Percentiles rank a stretch among this genome's conserved stretches.
These are phyloP conservation scores for Luidia sarsii DNA, from an alignment of 53 echinoderm and acorn worm species.

Conservation along the genomic window DNA sequence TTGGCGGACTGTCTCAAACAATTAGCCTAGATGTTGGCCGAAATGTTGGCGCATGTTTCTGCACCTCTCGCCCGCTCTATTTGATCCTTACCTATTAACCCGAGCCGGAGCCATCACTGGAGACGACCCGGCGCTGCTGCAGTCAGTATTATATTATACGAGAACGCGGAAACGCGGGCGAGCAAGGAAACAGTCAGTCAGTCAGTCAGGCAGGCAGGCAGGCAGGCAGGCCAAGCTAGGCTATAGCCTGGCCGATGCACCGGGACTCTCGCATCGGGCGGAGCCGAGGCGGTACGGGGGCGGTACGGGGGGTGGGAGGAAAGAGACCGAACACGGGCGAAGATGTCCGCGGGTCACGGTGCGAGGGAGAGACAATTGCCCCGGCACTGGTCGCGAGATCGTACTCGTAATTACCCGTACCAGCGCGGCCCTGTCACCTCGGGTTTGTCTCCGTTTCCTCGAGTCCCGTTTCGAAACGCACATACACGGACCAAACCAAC, in stretches of 20 bases:
- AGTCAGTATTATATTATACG: no score
- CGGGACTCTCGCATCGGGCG: no score
- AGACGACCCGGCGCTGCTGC: no score
- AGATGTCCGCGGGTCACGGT: slow-evolving; percentile 37
- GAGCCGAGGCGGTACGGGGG: neutral
- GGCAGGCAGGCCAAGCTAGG: no score
- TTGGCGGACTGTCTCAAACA: slow-evolving; percentile 31
- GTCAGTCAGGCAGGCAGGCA: no score
- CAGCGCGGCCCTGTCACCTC: slow-evolving; percentile 45
- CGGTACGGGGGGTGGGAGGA: neutral
- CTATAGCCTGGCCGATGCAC: no score
- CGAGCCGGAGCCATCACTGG: slow-evolving; percentile 36
- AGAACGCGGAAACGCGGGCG: no score
- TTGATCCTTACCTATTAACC: slow-evolving; percentile 54
- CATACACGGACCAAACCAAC: no score
- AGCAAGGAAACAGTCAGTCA: no score
- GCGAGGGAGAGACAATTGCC: slow-evolving; percentile 2
- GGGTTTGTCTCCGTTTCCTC: slow-evolving; percentile 9
- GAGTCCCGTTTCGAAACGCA: neutral
- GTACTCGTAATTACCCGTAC: slow-evolving; percentile 40
- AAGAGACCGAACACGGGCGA: neutral
- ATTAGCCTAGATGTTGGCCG: slow-evolving; percentile 53
- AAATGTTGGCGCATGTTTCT: slow-evolving; percentile 51
- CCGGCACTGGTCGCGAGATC: neutral
- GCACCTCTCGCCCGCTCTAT: slow-evolving; percentile 26